A percentile compares a stretch with the other conserved stretches of the same genome.
Evolutionary conservation across 2,888 invertebrate species (phyloP).

Genomic region (Heteropelma amictum): DNA sequence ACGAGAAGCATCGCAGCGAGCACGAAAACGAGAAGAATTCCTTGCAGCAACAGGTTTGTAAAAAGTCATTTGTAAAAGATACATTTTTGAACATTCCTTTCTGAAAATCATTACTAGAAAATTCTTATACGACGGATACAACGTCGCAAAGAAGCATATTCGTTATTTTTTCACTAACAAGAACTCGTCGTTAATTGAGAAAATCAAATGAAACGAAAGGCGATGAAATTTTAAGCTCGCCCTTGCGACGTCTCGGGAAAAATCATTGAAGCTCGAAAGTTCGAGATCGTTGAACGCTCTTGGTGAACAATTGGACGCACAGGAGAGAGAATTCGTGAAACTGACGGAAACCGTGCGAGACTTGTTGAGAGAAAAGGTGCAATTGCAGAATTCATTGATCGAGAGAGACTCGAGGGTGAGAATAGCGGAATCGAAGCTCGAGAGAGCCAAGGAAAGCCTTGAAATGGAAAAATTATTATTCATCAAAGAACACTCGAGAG

Average conservation of each 20-base stretch:
- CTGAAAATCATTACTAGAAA: too few relatives aligned
- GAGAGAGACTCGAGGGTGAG: slow-evolving; percentile 57
- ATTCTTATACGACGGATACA: too few relatives aligned
- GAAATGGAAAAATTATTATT: slow-evolving; percentile 62
- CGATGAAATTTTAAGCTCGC: slow-evolving; percentile 22
- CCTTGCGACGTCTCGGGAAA: slow-evolving; percentile 11
- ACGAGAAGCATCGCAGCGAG: slow-evolving; percentile 48
- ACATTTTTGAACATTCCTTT: background rate
- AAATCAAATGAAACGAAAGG: background rate
- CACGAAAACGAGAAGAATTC: slow-evolving; percentile 57
- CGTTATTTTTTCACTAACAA: too few relatives aligned
- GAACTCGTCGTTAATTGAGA: background rate
- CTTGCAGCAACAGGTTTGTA: slow-evolving; percentile 55
- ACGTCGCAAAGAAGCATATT: too few relatives aligned
- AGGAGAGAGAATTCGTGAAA: slow-evolving; percentile 65
- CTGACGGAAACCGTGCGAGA: slow-evolving; percentile 64
- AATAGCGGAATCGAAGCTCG: slow-evolving; percentile 59
- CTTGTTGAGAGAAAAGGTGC: slow-evolving; percentile 64
- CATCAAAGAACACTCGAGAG: slow-evolving; percentile 58
- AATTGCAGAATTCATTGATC: slow-evolving; percentile 62
- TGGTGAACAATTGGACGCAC: slow-evolving; percentile 62
- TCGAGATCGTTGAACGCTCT: slow-evolving; percentile 62
- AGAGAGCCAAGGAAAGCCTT: slow-evolving; percentile 57
- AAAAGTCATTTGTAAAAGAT: background rate
- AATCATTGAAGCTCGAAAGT: slow-evolving; percentile 52